A percentile compares a stretch with the other conserved stretches of the same genome.
phyloP scores from a whole-genome alignment of 2,888 invertebrate species.

The Hydroisotoma schaefferi region DNA sequence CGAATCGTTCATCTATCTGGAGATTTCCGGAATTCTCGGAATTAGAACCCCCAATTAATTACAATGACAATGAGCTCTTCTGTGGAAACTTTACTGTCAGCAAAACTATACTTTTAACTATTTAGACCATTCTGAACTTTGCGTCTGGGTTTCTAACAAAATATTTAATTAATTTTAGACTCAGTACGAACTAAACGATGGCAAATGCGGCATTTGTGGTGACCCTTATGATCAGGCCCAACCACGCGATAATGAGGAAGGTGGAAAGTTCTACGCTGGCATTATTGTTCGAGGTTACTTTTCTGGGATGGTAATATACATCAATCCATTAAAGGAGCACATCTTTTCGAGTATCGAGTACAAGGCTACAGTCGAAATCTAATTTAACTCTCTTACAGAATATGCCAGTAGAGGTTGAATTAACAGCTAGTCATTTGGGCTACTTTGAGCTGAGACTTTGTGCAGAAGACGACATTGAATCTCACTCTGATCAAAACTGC shows the following conservation, averaged over 20 bases:
- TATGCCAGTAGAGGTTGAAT: constrained; percentile 47
- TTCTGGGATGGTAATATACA: constrained; percentile 75
- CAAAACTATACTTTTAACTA: neutral
- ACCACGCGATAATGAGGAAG: constrained; percentile 82
- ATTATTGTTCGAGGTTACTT: constrained; percentile 77
- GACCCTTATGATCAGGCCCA: constrained; percentile 69
- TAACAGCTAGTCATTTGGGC: constrained; percentile 53
- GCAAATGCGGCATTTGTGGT: constrained; percentile 64
- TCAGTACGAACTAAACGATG: constrained; percentile 19
- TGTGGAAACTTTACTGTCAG: constrained; percentile 56
- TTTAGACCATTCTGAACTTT: neutral
- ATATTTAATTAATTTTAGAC: constrained; percentile 5
- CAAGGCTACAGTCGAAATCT: no score
- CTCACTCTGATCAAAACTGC: constrained; percentile 23
- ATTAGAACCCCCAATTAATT: constrained; percentile 53
- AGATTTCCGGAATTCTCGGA: constrained; percentile 41
- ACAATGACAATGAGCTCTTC: constrained; percentile 57
- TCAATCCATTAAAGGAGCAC: no score
- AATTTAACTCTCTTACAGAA: no score
- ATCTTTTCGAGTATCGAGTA: no score
- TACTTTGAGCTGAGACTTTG: constrained; percentile 36
- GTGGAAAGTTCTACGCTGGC: constrained; percentile 79
- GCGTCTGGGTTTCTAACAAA: neutral
- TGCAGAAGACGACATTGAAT: constrained; percentile 11
- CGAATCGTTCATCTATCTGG: constrained; percentile 49